Conservation (phyloP, 1,140 invertebrate genomes). For the Scaptomyza hsui region DNA sequence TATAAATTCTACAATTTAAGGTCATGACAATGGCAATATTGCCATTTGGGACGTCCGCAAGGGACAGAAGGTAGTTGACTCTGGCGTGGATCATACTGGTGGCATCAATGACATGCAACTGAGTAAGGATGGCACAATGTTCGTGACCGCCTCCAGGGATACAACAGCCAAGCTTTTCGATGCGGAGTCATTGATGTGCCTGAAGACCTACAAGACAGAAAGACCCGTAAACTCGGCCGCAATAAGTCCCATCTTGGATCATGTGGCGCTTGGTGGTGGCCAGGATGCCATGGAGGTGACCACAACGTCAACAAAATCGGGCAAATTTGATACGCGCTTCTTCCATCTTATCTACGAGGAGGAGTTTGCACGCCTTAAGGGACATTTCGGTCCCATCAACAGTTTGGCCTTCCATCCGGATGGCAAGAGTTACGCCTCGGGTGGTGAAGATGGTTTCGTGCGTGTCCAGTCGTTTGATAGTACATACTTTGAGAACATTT, state of each 20-base stretch:
- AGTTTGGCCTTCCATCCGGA: constrained; percentile 99
- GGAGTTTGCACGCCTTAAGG: constrained; percentile 98
- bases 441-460: constrained; percentile 99
- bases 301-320: constrained; percentile 96
- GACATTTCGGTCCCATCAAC: constrained; percentile 99
- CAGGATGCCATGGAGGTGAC: constrained; percentile 99
- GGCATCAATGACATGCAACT: constrained; percentile 98
- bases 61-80: constrained; percentile 90
- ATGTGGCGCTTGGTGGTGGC: constrained; percentile 97
- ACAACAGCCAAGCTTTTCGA: constrained; percentile 97
- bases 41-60: constrained; percentile 95
- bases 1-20: constrained; percentile 28
- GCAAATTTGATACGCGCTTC: constrained; percentile 99
- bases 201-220: constrained; percentile 98
- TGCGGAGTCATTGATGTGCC: constrained; percentile 90
- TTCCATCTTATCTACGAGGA: constrained; percentile 99
- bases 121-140: constrained; percentile 96
- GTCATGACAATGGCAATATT: constrained; percentile 97
- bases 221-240: constrained; percentile 98
- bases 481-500: constrained; percentile 98
- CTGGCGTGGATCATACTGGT: constrained; percentile 91
- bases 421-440: constrained; percentile 97
- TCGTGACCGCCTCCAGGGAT: constrained; percentile 98
- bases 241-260: constrained; percentile 96
- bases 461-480: constrained; percentile 98